Evolutionary conservation across 2,888 invertebrate species (phyloP).

Genomic region (Andrena bucephala): DNA sequence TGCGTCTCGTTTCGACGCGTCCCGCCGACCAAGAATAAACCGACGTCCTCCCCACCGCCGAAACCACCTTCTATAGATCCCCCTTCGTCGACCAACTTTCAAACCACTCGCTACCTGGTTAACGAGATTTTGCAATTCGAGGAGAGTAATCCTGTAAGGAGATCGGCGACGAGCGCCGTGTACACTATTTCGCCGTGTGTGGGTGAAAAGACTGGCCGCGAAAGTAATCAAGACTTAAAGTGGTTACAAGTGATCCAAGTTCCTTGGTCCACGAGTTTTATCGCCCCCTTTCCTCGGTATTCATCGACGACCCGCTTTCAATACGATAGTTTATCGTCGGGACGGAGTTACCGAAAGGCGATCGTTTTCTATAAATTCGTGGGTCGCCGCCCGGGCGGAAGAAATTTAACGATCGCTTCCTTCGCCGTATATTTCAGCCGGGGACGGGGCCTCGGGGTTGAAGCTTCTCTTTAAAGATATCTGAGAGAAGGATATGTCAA

Average conservation of each 20-base stretch:
- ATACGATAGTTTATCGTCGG: slow-evolving; percentile 17
- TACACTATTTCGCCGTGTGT: neutral
- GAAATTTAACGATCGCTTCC: slow-evolving; percentile 45
- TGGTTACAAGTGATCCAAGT: neutral
- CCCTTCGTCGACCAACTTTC: slow-evolving; percentile 39
- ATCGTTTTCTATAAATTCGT: slow-evolving; percentile 35
- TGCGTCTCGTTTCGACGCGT: slow-evolving; percentile 73
- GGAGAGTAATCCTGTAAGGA: neutral
- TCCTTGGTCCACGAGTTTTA: neutral
- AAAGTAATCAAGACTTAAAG: neutral
- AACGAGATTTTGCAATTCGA: neutral
- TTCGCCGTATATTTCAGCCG: slow-evolving; percentile 18
- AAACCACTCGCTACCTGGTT: neutral
- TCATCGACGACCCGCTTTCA: slow-evolving; percentile 6
- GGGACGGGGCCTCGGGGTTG: slow-evolving; percentile 6
- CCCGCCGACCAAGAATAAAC: slow-evolving; percentile 81
- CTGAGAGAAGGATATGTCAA: neutral
- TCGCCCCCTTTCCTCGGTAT: neutral
- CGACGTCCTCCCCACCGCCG: slow-evolving; percentile 73
- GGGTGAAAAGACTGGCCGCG: neutral
- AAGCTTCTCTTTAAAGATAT: slow-evolving; percentile 2
- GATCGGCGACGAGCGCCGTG: neutral
- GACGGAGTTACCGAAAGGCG: neutral
- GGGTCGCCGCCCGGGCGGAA: slow-evolving; percentile 2
- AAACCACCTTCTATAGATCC: slow-evolving; percentile 66